Evolutionary conservation across 2,888 invertebrate genomes (phyloP), one percentile per base, ranked within the genome.

Genomic region (Trissoscelio sp.): DNA sequence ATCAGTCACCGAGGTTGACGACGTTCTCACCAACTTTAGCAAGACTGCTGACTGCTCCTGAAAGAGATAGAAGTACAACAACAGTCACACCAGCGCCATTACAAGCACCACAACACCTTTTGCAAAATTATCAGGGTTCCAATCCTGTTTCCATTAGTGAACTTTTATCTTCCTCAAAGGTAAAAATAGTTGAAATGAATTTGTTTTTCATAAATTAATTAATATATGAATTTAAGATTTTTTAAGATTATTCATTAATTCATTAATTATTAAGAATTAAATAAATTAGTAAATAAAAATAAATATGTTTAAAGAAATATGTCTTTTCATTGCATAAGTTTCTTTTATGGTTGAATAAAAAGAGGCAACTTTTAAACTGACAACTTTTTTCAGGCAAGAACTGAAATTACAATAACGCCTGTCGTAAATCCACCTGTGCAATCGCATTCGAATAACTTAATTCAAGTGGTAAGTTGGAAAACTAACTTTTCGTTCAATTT

Each of bases 21-120:
- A 94, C 95, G 87, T 95, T 95, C 92, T 96, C 96, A 87, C 96
- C 96, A 83, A 96, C 96, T 86, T 93, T 96, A 91, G 96, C 96
- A 84, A 93, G 96, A 92, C 93, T 96, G 85, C 93, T 96, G 87
- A 96, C 96, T 83, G 96, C 96, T 78, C 92, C 92, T 5, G 92
- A 92, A 82, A 88, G 92, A 83, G 91, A 91, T 39, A 86, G 91
- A 85, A 89, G 82, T 62, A 85, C 88, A 34, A 85, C 91, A 0
- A 83, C 88, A n/a, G 83, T 88, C 2, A 85, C 87, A 24, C 84
- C 89, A 0, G 83, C 87, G 34, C 84, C 88, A 28, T 86, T 87
- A 34, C 87, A 88, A 28, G 84, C 88, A 44, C 86, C 88, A 11
- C 91, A 91, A 70, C 90, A 91, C 83, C 84, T 90, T 83, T 82